Base-by-base conservation (phyloP, 2,113 vertebrate species). In the Crotalus tigris region DNA sequence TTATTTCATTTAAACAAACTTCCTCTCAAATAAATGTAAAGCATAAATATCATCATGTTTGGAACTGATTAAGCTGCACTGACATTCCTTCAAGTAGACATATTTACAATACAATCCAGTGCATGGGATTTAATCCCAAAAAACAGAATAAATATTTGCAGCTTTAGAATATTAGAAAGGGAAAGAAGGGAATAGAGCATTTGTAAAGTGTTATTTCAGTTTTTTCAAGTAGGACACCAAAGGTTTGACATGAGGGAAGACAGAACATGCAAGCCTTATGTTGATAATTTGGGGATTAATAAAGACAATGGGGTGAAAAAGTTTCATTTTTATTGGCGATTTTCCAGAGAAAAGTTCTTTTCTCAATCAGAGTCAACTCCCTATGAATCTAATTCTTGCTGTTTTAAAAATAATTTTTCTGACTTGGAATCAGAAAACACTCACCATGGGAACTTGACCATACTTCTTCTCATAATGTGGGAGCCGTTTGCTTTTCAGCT, bases 391-490 rank as follows among this genome's bases (percentile, higher is more conserved):
- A 29, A 4, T 29, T 64, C 39, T 4, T 7, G 9, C 39, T 26
- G 0, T 51, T 33, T 69, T 46, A 92, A n/a, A 19, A 81, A 81
- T 39, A 9, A 9, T 9, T 19, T 59, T 59, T 75, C 24, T 15
- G n/a, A 17, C 23, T 26, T 39, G 51, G 7, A 51, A 88, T 55
- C 15, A 29, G 12, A 44, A 93, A 57, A 26, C 81, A 91, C 98
- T 98, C 95, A 98, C 98, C 98, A 98, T 97, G 61, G 98, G 97
- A 13, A 98, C 97, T 92, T 98, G 98, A 58, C 98, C 97, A 5
- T 98, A 98, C 96, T 98, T 98, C 96, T 98, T 98, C 96, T 98
- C 98, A 44, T 98, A 98, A 92, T 95, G 94, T 0, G 98, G 98
- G 44, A 98, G 97, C 49, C 98, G 93, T 93, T 98, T 98, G 96